phyloP scores from a whole-genome alignment of 2,113 vertebrate genomes.

The Microcebus tavaratra region DNA sequence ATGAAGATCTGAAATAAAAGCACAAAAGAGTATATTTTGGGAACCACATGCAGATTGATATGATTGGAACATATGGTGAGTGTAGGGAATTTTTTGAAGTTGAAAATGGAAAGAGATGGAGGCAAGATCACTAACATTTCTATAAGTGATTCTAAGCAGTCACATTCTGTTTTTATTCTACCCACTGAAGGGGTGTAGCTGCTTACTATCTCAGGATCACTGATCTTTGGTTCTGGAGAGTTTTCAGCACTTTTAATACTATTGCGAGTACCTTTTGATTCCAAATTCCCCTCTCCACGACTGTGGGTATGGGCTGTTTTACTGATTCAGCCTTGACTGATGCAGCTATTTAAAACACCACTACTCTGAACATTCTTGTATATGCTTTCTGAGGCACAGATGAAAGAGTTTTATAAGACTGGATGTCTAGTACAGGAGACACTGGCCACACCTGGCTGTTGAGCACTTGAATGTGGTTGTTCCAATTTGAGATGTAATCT shows the following conservation, averaged over 20 bases:
- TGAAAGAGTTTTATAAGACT: not conserved
- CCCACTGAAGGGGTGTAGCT: not conserved
- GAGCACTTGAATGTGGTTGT: not conserved
- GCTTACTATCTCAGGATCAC: not conserved
- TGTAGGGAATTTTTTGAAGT: not conserved
- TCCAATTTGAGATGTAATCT: not conserved
- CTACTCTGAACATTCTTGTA: not conserved
- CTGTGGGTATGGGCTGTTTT: not conserved
- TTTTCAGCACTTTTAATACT: not conserved
- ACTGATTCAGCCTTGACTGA: not conserved
- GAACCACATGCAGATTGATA: not conserved
- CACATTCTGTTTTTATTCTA: not conserved
- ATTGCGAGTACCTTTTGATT: not conserved
- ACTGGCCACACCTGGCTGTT: not conserved
- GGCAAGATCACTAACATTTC: not conserved
- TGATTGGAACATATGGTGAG: not conserved
- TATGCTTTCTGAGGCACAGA: not conserved
- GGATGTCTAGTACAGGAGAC: not conserved
- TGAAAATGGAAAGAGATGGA: not conserved
- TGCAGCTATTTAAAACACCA: not conserved
- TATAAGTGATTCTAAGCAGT: not conserved
- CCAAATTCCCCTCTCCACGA: not conserved
- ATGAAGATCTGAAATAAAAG: not conserved
- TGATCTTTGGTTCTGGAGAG: not conserved
- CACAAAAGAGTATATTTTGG: not conserved